Evolutionary conservation across 2,113 vertebrate genomes (phyloP), one percentile per base, ranked within the genome.

Genomic region (Malaclemys terrapin): DNA sequence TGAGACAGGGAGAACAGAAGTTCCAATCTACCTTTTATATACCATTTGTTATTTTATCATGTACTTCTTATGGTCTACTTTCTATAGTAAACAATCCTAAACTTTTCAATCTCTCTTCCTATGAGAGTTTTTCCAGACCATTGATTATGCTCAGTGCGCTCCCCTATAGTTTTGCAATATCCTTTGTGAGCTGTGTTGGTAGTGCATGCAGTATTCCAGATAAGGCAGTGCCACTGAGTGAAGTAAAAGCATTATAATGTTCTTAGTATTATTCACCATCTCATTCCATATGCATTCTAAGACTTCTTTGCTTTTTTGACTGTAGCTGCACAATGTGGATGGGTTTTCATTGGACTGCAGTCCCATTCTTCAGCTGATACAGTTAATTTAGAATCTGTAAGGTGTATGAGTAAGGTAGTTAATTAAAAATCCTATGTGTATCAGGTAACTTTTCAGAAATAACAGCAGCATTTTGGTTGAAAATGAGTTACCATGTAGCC

Each of bases 151-250:
- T 79, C 1, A 2, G 25, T 4, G 8, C 20, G 22, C 1, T 91
- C 27, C 6, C 4, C 8, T 8, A 1, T 47, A 16, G 8, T 49
- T 62, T 84, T 87, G 59, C 2, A 53, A 20, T 17, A 19, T 80
- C 31, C 11, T 82, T 85, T 85, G 47, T 56, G 17, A 31, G 49
- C 47, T 76, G n/a, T 27, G 12, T 4, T 72, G 13, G 22, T 17
- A 1, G 53, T 72, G 17, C 50, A 45, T 1, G 1, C 80, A 0
- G 25, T 0, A 0, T 78, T 89, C 29, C 5, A 47, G 59, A 78
- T 72, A 42, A 84, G 19, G 45, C 81, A 88, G 78, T 31, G 45
- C 45, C 57, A 31, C 24, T 90, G 65, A 52, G 11, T 53, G 49
- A 13, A 49, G 22, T 82, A 20, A n/a, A 52, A 59, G 52, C 2